Evolutionary conservation across 1,140 invertebrate genomes (phyloP).

Genomic region (Tribolium castaneum): DNA sequence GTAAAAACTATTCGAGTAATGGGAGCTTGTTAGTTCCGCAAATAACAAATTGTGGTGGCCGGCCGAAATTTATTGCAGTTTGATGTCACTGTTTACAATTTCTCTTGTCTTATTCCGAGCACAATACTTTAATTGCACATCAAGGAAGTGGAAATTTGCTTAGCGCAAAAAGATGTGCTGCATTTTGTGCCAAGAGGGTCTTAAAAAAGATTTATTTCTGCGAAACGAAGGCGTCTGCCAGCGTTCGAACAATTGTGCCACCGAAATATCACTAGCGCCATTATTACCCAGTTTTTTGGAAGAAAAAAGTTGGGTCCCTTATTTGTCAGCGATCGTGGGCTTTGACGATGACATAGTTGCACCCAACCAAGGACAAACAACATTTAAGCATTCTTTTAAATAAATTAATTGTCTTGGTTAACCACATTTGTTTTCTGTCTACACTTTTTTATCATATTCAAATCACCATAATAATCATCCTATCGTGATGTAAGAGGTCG

Average conservation of each 20-base stretch:
- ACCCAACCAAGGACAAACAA: too few species aligned
- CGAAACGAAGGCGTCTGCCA: background rate
- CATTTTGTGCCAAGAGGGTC: background rate
- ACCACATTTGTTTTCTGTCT: background rate
- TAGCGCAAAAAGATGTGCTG: background rate
- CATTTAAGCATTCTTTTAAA: too few species aligned
- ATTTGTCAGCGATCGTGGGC: too few species aligned
- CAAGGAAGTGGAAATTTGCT: conserved; percentile 4
- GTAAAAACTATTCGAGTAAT: conserved; percentile 31
- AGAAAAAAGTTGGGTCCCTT: too few species aligned
- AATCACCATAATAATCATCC: background rate
- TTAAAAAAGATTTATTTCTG: conserved; percentile 23
- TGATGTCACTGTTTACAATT: conserved; percentile 31
- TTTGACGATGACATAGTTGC: too few species aligned
- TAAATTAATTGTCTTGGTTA: background rate
- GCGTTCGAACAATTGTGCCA: background rate
- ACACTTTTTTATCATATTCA: background rate
- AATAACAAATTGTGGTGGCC: conserved; percentile 24
- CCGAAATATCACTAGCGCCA: background rate
- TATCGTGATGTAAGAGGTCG: conserved; percentile 22
- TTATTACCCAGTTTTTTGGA: too few species aligned
- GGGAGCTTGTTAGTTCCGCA: conserved; percentile 29
- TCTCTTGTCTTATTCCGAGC: background rate
- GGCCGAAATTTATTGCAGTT: conserved; percentile 19
- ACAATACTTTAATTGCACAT: conserved; percentile 17